A percentile compares a stretch with the other conserved stretches of the same genome.
Conservation (phyloP, 2,797 vertebrate genomes). For the Sciurus carolinensis region DNA sequence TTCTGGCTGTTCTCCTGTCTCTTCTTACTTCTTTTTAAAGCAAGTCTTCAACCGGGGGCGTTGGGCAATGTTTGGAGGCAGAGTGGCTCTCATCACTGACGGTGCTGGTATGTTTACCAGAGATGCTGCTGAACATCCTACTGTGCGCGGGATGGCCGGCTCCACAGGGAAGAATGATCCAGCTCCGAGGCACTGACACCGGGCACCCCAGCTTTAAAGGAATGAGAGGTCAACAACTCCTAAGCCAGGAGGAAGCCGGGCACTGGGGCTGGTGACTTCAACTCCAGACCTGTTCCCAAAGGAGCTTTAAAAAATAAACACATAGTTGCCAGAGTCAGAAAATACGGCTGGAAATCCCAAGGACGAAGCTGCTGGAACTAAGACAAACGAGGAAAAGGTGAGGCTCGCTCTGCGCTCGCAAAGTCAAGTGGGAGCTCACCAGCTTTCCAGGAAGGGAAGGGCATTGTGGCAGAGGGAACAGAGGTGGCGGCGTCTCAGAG, state of each 20-base stretch:
- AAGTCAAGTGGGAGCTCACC: neutral
- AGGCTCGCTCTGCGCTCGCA: neutral
- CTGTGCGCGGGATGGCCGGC: no score
- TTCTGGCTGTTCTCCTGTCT: no score
- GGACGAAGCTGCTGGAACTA: neutral
- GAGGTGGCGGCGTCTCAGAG: neutral
- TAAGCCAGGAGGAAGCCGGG: no score
- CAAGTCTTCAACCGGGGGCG: neutral
- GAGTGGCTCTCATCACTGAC: neutral
- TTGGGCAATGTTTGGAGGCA: neutral
- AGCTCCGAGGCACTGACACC: rapidly evolving
- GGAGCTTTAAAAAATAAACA: neutral
- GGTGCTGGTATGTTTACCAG: neutral
- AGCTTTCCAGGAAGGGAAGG: neutral
- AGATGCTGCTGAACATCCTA: neutral
- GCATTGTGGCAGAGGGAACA: neutral
- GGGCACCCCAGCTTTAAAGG: no score
- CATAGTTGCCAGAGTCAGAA: no score
- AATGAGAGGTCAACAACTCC: no score
- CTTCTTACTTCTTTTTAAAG: neutral
- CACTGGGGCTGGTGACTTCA: neutral
- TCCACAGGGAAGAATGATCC: rapidly evolving
- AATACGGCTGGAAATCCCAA: no score
- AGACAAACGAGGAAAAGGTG: neutral
- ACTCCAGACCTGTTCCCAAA: neutral